Percentiles rank a stretch among this genome's conserved stretches.
Evolutionary conservation across 53 echinoderm and acorn worm species (phyloP).

Genomic region (Patiria pectinifera): DNA sequence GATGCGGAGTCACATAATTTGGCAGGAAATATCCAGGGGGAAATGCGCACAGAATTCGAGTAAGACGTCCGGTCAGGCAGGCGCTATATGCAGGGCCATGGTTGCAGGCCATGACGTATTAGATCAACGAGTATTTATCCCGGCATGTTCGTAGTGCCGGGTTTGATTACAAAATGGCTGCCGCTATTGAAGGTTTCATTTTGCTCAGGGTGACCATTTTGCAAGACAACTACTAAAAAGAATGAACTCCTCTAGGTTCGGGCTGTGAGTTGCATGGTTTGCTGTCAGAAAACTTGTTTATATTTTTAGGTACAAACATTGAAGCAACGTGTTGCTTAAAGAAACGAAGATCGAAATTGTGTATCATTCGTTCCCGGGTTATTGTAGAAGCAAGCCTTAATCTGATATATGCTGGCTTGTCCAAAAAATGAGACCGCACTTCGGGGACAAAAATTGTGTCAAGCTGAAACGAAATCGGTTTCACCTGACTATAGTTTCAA

Average conservation of each 20-base stretch:
- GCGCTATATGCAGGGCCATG: conserved; percentile 34
- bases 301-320: no score
- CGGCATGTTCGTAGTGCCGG: not conserved
- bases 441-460: no score
- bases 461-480: no score
- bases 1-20: conserved; percentile 52
- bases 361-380: no score
- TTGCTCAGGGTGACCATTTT: not conserved
- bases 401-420: no score
- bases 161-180: not conserved
- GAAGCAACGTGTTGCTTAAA: no score
- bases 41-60: conserved; percentile 52
- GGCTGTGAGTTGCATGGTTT: not conserved
- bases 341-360: no score
- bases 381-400: no score
- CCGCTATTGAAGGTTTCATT: not conserved
- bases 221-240: not conserved
- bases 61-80: not conserved
- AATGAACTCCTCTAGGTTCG: not conserved
- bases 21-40: conserved; percentile 53
- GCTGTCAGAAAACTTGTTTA: no score
- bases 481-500: no score
- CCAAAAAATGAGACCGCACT: no score
- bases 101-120: not conserved
- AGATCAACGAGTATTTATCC: conserved; percentile 3